A percentile compares a stretch with the other conserved stretches of the same genome.
Evolutionary conservation across 2,113 vertebrate species (phyloP).

Genomic region (Pseudonaja textilis): DNA sequence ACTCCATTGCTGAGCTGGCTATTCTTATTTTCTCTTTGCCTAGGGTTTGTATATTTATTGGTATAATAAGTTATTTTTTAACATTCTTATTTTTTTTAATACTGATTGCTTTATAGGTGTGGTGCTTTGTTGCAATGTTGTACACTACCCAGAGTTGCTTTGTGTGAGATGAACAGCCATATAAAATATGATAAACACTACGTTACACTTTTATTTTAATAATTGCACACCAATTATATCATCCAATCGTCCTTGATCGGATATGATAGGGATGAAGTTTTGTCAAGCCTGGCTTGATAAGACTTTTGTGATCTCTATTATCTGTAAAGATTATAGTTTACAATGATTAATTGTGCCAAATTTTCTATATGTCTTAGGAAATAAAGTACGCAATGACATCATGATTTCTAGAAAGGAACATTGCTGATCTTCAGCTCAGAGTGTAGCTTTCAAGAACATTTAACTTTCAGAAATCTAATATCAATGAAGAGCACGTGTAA

Average conservation of each 20-base stretch:
- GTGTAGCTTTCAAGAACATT: not conserved
- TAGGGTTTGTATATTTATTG: not conserved
- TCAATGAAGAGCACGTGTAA: not conserved
- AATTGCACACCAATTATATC: not conserved
- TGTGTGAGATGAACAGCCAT: not conserved
- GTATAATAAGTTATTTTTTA: not conserved
- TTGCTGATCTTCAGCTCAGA: not conserved
- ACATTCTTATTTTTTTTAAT: not conserved
- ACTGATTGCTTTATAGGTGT: not conserved
- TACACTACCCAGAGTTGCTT: not conserved
- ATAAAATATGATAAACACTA: not conserved
- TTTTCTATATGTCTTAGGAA: not conserved
- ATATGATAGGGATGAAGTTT: not conserved
- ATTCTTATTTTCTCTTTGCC: not conserved
- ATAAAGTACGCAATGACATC: not conserved
- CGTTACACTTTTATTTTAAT: not conserved
- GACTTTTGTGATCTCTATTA: not conserved
- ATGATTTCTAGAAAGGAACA: not conserved
- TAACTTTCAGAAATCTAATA: not conserved
- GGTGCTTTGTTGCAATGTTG: not conserved
- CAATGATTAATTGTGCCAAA: not conserved
- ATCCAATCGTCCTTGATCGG: not conserved
- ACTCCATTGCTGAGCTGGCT: not conserved
- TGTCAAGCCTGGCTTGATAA: not conserved
- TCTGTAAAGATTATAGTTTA: not conserved